Evolutionary conservation across 2,797 vertebrate genomes (phyloP), one percentile per base, ranked within the genome.

Genomic region (Buphagus erythrorhynchus): DNA sequence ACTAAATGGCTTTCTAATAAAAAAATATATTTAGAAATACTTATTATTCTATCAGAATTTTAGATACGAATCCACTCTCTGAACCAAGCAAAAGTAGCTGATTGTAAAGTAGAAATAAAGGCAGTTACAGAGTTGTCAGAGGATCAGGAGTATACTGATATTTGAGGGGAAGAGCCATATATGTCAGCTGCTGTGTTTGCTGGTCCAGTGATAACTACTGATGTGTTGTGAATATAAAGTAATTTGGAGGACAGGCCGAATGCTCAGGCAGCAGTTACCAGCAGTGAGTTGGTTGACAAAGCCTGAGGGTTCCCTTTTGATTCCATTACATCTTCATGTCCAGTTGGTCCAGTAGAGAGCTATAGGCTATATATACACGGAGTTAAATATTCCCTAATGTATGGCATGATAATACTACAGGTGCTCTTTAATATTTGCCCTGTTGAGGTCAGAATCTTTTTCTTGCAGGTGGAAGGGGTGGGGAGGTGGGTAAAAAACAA

Each of bases 221-320:
- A 43, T 58, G 33, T 69, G 16, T 52, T 52, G 58, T 73, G 43
- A 77, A 57, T 67, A 25, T 38, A 19, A 66, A 76, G 14, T 55
- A 42, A 49, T 61, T 79, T 58, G 62, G 74, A 59, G 59, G 67
- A n/a, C 16, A 29, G 22, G 57, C 7, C 0, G 1, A 74, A 28
- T 76, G 48, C 45, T 86, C 51, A 55, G 69, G 65, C 21, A 84
- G 58, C 51, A 46, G 25, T 78, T 90, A 74, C 13, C 51, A 84
- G 49, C 17, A 54, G 16, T 35, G 21, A 19, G 17, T 49, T 90
- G 62, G 10, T 16, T 88, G 57, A n/a, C 42, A 76, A 55, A 77
- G 35, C n/a, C 45, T 57, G 66, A 78, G 15, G 0, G 0, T 76
- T 87, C 10, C 16, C 48, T 57, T 72, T 5, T 0, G 7, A 46